Percentiles rank a stretch among this genome's conserved stretches.
Evolutionary conservation across 2,113 vertebrate species (phyloP).

Genomic region (Mirza zaza): DNA sequence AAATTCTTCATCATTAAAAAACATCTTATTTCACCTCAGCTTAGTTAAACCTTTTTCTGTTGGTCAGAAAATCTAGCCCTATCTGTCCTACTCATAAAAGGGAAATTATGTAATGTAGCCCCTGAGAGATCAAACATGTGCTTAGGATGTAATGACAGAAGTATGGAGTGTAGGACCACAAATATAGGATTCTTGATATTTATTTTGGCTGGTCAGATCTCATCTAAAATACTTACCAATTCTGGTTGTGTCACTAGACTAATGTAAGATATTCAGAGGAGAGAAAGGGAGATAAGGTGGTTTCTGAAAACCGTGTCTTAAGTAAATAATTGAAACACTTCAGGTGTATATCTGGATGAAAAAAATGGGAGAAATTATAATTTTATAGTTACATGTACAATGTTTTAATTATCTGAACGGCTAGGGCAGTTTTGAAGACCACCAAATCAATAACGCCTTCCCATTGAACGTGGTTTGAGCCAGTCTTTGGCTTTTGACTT

Average conservation of each 20-base stretch:
- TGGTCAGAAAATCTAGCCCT: not conserved
- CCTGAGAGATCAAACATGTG: not conserved
- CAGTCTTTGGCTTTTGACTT: not conserved
- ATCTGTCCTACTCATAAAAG: not conserved
- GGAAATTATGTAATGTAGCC: not conserved
- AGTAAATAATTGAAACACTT: not conserved
- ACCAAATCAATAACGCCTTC: not conserved
- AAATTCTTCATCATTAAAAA: not conserved
- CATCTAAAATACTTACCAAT: not conserved
- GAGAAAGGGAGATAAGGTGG: not conserved
- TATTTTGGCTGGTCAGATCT: not conserved
- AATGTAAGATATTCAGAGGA: not conserved
- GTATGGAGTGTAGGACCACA: not conserved
- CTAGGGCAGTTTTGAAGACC: not conserved
- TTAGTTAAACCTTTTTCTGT: not conserved
- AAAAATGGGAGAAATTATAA: not conserved
- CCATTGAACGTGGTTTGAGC: not conserved
- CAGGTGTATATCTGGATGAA: not conserved
- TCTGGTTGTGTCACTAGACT: not conserved
- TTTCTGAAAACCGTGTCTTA: conserved; percentile 26
- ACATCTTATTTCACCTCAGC: not conserved
- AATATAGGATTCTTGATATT: not conserved
- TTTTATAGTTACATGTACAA: not conserved
- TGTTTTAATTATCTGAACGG: not conserved
- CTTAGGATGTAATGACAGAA: not conserved